phyloP scores from a whole-genome alignment of 2,797 vertebrate genomes.

The Pangasius mekongensis region DNA sequence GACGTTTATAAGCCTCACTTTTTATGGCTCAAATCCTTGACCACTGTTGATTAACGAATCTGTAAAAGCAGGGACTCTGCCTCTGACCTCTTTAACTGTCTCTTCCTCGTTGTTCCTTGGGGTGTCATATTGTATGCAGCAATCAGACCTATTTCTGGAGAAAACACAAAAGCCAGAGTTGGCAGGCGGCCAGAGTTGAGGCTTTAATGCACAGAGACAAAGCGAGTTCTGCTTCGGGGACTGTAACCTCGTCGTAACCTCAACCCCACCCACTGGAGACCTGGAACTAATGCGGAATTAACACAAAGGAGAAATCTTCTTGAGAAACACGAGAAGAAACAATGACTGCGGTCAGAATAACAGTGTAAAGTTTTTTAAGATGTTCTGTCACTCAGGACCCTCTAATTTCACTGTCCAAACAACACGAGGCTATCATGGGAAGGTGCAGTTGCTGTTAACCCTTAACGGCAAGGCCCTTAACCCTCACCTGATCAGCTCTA shows the following conservation, averaged over 20 bases:
- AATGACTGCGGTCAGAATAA: neutral
- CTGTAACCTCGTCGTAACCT: slow-evolving; percentile 40
- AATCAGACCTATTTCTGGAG: slow-evolving; percentile 65
- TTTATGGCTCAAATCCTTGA: slow-evolving; percentile 22
- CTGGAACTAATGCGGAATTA: neutral
- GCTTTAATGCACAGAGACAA: slow-evolving; percentile 33
- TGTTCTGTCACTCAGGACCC: neutral
- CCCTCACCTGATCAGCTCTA: neutral
- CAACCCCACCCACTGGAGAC: slow-evolving; percentile 14
- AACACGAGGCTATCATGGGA: neutral
- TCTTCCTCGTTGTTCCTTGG: neutral
- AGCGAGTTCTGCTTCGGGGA: slow-evolving; percentile 50
- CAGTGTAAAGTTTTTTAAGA: neutral
- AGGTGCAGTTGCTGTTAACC: neutral
- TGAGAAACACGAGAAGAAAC: neutral
- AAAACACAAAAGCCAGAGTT: slow-evolving; percentile 66
- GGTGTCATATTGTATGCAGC: slow-evolving; percentile 34
- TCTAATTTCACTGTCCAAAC: neutral
- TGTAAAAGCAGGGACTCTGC: slow-evolving; percentile 20
- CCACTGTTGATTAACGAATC: slow-evolving; percentile 19
- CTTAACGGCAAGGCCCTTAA: neutral
- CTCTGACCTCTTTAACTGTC: slow-evolving; percentile 15
- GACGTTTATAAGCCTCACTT: slow-evolving; percentile 37
- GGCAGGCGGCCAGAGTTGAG: slow-evolving; percentile 43
- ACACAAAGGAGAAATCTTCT: slow-evolving; percentile 5